phyloP scores from a whole-genome alignment of 1,140 invertebrate genomes.

The Cheumatopsyche charites region DNA sequence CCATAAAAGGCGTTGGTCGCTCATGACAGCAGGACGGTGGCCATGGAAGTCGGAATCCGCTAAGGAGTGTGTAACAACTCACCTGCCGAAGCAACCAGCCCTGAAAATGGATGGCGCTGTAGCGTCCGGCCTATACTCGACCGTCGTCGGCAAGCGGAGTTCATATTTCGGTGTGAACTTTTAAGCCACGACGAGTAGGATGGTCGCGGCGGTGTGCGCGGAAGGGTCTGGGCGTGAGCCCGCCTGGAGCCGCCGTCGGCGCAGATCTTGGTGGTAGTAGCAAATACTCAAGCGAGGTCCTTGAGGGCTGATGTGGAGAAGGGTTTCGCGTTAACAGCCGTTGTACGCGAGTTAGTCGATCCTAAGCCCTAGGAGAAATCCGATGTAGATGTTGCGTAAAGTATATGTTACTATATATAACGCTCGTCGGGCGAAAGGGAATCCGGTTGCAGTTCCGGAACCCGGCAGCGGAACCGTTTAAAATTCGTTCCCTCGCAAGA shows the following conservation, averaged over 20 bases:
- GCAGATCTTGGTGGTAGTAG: constrained; percentile 89
- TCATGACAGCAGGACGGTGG: constrained; percentile 88
- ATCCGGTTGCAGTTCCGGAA: constrained; percentile 77
- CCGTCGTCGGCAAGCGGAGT: constrained; percentile 35
- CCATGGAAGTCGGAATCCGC: constrained; percentile 87
- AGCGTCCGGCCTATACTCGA: constrained; percentile 56
- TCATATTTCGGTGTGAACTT: too few relatives aligned
- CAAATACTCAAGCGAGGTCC: constrained; percentile 85
- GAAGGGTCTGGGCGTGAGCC: constrained; percentile 78
- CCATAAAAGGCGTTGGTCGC: constrained; percentile 85
- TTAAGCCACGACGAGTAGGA: constrained; percentile 63
- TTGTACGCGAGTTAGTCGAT: constrained; percentile 90
- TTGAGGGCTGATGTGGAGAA: constrained; percentile 88
- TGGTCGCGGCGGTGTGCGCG: constrained; percentile 73
- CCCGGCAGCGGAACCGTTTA: constrained; percentile 72
- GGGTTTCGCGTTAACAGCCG: constrained; percentile 89
- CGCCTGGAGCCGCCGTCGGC: constrained; percentile 78
- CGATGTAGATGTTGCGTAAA: constrained; percentile 55
- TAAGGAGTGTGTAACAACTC: constrained; percentile 91
- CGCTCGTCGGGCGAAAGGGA: constrained; percentile 75
- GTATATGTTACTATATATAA: too few relatives aligned
- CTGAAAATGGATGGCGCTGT: constrained; percentile 71
- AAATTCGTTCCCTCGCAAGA: constrained; percentile 65
- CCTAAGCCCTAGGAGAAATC: constrained; percentile 76
- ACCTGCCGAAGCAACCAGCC: constrained; percentile 87